phyloP scores from a whole-genome alignment of 2,888 invertebrate species.

The Harpagoxenus sublaevis region DNA sequence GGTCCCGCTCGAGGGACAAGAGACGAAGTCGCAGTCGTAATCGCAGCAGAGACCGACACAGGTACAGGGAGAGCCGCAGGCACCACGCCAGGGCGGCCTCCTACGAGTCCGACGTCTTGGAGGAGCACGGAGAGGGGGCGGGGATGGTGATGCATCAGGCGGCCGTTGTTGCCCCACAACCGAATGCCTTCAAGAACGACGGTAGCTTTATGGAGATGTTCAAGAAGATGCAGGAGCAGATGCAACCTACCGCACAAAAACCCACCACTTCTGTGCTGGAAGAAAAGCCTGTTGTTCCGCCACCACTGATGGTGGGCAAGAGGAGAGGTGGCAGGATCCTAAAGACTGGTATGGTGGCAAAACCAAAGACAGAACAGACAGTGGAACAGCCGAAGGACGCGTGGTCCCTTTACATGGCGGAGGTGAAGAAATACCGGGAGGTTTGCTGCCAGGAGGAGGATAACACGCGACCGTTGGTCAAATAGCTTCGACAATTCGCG shows the following conservation, averaged over 20 bases:
- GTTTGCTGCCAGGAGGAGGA: constrained; percentile 97
- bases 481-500: constrained; percentile 88
- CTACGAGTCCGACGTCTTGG: constrained; percentile 81
- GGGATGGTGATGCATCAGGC: constrained; percentile 66
- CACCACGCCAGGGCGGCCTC: constrained; percentile 78
- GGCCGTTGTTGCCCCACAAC: constrained; percentile 83
- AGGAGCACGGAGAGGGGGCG: constrained; percentile 70
- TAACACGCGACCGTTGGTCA: constrained; percentile 96
- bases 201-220: constrained; percentile 97
- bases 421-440: constrained; percentile 97
- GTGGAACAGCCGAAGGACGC: constrained; percentile 93
- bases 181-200: constrained; percentile 94
- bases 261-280: constrained; percentile 84
- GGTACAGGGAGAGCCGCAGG: constrained; percentile 77
- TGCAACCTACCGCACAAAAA: constrained; percentile 81
- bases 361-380: constrained; percentile 91
- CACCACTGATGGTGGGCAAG: constrained; percentile 91
- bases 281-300: constrained; percentile 86
- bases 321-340: constrained; percentile 94
- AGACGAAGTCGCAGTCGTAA: constrained; percentile 82
- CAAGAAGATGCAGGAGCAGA: constrained; percentile 93
- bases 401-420: constrained; percentile 97
- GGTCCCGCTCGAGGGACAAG: constrained; percentile 80
- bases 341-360: constrained; percentile 96
- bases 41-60: constrained; percentile 80